Evolutionary conservation across 2,888 invertebrate species (phyloP).

Genomic region (Caradrina clavipalpis): DNA sequence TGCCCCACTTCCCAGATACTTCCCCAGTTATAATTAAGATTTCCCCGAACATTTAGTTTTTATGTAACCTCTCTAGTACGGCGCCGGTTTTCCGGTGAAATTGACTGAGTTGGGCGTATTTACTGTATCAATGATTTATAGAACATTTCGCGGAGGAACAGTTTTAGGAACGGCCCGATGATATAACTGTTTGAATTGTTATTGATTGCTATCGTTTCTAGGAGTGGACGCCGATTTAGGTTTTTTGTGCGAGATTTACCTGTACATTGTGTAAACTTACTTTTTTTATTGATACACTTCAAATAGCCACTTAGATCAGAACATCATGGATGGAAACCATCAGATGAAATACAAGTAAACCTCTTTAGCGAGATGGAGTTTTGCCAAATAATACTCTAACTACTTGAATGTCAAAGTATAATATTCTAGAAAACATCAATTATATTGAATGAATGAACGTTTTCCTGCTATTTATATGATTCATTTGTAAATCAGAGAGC

Average conservation of each 20-base stretch:
- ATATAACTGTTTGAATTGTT: conserved; percentile 30
- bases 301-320: background rate
- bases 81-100: conserved; percentile 35
- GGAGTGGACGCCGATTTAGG: conserved; percentile 4
- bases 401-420: conserved; percentile 30
- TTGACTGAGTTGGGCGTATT: conserved; percentile 38
- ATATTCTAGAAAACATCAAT: conserved; percentile 41
- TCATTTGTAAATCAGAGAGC: conserved; percentile 13
- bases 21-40: conserved; percentile 11
- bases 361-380: conserved; percentile 11
- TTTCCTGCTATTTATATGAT: conserved; percentile 31
- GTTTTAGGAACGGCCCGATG: conserved; percentile 27
- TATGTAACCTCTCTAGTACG: conserved; percentile 9
- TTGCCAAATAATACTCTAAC: conserved; percentile 26
- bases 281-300: background rate
- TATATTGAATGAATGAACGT: conserved; percentile 28
- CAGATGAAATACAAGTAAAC: conserved; percentile 1
- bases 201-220: conserved; percentile 27
- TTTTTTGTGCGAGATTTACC: conserved; percentile 12
- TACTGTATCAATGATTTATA: conserved; percentile 43
- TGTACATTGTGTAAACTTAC: background rate
- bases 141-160: conserved; percentile 23
- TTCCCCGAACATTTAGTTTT: conserved; percentile 31
- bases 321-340: conserved; percentile 2
- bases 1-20: conserved; percentile 6